A percentile compares a stretch with the other conserved stretches of the same genome.
phyloP scores from a whole-genome alignment of 2,888 invertebrate genomes.

The Perdita meconis region DNA sequence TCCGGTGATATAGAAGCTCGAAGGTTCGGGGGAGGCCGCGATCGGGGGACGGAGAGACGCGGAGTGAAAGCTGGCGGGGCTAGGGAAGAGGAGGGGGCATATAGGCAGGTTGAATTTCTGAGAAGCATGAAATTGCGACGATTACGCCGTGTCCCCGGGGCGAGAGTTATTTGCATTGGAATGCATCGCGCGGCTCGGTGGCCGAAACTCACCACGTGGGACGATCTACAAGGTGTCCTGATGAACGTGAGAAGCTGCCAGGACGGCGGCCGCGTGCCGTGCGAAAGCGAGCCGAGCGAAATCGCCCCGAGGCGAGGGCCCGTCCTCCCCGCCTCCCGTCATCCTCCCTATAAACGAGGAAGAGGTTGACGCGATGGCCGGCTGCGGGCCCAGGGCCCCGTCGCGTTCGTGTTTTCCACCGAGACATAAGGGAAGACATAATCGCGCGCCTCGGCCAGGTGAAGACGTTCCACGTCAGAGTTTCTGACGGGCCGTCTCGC shows the following conservation, averaged over 20 bases:
- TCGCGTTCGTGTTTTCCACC: conserved; percentile 46
- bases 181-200: conserved; percentile 77
- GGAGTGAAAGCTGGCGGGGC: not conserved
- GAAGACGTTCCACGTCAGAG: conserved; percentile 57
- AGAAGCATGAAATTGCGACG: conserved; percentile 83
- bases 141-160: conserved; percentile 79
- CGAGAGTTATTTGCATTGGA: conserved; percentile 83
- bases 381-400: conserved; percentile 22
- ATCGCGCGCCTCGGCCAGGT: conserved; percentile 52
- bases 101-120: conserved; percentile 78
- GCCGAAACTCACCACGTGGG: conserved; percentile 79
- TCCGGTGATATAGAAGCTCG: conserved; percentile 26
- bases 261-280: conserved; percentile 55
- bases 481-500: conserved; percentile 12
- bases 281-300: conserved; percentile 61
- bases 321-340: not conserved
- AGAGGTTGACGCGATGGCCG: conserved; percentile 58
- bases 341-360: conserved; percentile 47
- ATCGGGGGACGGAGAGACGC: not conserved
- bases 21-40: not conserved
- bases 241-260: conserved; percentile 76
- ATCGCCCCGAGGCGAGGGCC: conserved; percentile 41
- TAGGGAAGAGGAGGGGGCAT: conserved; percentile 21
- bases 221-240: conserved; percentile 78
- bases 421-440: conserved; percentile 55